Percentiles rank a stretch among this genome's conserved stretches.
Conservation (phyloP, 2,888 invertebrate genomes). For the Ceraclea dissimilis region DNA sequence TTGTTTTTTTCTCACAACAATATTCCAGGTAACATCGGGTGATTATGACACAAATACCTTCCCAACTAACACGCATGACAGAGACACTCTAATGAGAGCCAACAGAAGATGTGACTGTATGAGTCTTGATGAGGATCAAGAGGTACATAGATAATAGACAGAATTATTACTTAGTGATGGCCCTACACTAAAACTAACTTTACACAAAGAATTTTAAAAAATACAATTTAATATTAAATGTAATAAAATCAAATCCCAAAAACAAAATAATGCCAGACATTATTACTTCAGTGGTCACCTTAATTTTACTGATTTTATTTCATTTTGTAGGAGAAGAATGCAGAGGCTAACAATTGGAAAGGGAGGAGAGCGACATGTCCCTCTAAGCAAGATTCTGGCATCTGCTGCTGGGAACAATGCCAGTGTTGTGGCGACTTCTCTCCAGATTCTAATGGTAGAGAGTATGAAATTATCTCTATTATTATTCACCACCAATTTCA, state of each 20-base stretch:
- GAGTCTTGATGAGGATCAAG: slow-evolving; percentile 17
- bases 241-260: too few relatives aligned
- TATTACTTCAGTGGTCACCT: too few relatives aligned
- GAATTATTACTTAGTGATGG: too few relatives aligned
- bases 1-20: background rate
- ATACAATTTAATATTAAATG: too few relatives aligned
- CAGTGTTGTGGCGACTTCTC: slow-evolving; percentile 18
- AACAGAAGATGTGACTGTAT: slow-evolving; percentile 15
- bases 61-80: background rate
- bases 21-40: slow-evolving; percentile 19
- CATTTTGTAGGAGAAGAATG: background rate
- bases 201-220: too few relatives aligned
- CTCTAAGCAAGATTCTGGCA: slow-evolving; percentile 45
- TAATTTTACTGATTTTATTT: background rate
- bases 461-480: too few relatives aligned
- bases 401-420: slow-evolving; percentile 32
- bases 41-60: slow-evolving; percentile 10
- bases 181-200: too few relatives aligned
- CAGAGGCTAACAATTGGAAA: background rate
- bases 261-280: too few relatives aligned
- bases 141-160: background rate
- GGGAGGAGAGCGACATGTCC: slow-evolving; percentile 30
- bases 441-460: slow-evolving; percentile 11
- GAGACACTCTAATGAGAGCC: background rate
- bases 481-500: too few relatives aligned